A percentile compares a stretch with the other conserved stretches of the same genome.
phyloP scores from a whole-genome alignment of 2,797 vertebrate species.

The Xerus rutilus region DNA sequence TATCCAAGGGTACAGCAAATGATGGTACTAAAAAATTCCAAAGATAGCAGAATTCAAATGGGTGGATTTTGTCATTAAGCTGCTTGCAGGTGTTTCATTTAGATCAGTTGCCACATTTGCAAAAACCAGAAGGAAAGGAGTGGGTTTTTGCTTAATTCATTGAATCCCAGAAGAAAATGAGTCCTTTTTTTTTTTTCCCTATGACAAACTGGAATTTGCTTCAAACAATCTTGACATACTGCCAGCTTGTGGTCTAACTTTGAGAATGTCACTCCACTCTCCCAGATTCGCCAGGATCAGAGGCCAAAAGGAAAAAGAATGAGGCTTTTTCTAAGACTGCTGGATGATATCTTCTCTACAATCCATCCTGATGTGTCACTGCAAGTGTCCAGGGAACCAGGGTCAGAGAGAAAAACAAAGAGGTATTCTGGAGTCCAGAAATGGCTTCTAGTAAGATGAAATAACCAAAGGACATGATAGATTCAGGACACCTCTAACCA shows the following conservation, averaged over 20 bases:
- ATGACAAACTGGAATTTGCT: constrained; percentile 81
- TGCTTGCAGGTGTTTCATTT: constrained; percentile 82
- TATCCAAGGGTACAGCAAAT: constrained; percentile 78
- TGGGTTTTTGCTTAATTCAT: constrained; percentile 82
- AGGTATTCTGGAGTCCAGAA: constrained; percentile 72
- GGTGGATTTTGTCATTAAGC: constrained; percentile 82
- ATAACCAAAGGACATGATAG: constrained; percentile 80
- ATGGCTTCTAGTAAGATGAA: constrained; percentile 67
- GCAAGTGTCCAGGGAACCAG: constrained; percentile 30
- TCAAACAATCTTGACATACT: constrained; percentile 81
- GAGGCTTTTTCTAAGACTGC: constrained; percentile 70
- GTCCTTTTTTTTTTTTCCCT: constrained; percentile 60
- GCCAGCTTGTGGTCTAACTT: constrained; percentile 73
- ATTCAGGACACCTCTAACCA: constrained; percentile 84
- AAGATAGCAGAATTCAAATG: constrained; percentile 85
- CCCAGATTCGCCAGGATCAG: constrained; percentile 68
- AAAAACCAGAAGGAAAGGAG: constrained; percentile 79
- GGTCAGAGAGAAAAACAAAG: constrained; percentile 56
- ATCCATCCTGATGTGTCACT: constrained; percentile 61
- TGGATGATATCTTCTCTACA: constrained; percentile 67
- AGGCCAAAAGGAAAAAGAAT: constrained; percentile 69
- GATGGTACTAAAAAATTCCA: constrained; percentile 78
- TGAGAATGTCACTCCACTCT: constrained; percentile 72
- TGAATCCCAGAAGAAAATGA: constrained; percentile 78
- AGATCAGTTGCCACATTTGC: constrained; percentile 80